Evolutionary conservation across 2,113 vertebrate species (phyloP), one percentile per base, ranked within the genome.

Genomic region (Seriola rivoliana): DNA sequence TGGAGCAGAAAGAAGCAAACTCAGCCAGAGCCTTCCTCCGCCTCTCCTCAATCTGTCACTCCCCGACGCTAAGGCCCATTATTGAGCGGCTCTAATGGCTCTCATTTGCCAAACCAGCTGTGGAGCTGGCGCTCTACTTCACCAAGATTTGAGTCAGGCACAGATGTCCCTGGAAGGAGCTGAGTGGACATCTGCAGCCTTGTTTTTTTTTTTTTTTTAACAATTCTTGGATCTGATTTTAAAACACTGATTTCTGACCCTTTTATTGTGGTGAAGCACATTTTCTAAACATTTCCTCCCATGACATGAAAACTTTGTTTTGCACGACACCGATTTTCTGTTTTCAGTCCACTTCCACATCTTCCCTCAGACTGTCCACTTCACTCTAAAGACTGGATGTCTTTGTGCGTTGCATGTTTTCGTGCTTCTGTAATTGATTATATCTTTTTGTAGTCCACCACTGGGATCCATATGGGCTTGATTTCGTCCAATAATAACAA

Each of bases 31-130:
- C 32, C 16, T 52, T 38, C 44, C 76, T 82, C 83, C 32, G 12
- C 70, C 71, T 71, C 72, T 78, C 46, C 36, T 85, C 59, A 81
- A 7, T 88, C 87, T 70, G 79, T 85, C 78, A 10, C 16, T 78
- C 74, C 64, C 36, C 64, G 23, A 42, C 19, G 3, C 42, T 2
- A 69, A 40, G 54, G 67, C 66, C 34, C 50, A 0, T 75, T 23
- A 62, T 3, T 66, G 10, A 80, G 23, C 68, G 50, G 62, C 21
- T 6, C 58, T 80, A 29, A n/a, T 21, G 40, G 52, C 59, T 72
- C 34, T 29, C 23, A 7, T 59, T 85, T 76, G 75, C 75, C 79
- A 86, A 85, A 82, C 77, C 89, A 91, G 83, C 88, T 86, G 83
- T 74, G 78, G 19, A 36, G 55, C 80, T 84, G 77, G 77, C 60